Conservation (phyloP, 2,113 vertebrate genomes). For the Mobula hypostoma region DNA sequence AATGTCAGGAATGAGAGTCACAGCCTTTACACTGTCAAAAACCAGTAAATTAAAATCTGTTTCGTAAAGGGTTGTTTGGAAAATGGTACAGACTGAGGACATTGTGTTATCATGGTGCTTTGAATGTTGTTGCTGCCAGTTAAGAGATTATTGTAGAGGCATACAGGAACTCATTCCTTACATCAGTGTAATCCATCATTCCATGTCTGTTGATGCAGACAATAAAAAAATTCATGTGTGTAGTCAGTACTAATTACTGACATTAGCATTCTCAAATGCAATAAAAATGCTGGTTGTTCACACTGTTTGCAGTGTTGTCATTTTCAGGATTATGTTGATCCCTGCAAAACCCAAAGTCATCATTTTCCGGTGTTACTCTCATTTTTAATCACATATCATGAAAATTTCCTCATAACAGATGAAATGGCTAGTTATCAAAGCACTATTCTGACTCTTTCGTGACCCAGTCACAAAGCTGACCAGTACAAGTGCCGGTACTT, state of each 20-base stretch:
- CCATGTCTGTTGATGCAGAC: constrained; percentile 87
- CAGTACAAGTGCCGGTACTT: constrained; percentile 68
- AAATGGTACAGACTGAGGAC: constrained; percentile 57
- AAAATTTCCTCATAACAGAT: constrained; percentile 67
- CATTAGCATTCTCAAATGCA: constrained; percentile 93
- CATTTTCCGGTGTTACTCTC: constrained; percentile 65
- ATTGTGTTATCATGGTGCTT: constrained; percentile 69
- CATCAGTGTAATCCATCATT: constrained; percentile 90
- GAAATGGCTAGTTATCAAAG: constrained; percentile 77
- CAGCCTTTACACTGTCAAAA: constrained; percentile 51
- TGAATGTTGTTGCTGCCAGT: constrained; percentile 69
- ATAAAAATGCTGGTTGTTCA: constrained; percentile 97
- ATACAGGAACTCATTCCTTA: constrained; percentile 84
- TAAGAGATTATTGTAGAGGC: constrained; percentile 61
- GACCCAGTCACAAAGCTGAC: constrained; percentile 70
- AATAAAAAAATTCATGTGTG: constrained; percentile 77
- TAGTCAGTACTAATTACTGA: constrained; percentile 85
- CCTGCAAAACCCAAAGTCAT: constrained; percentile 69
- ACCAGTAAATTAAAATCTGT: constrained; percentile 39
- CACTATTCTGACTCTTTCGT: constrained; percentile 67
- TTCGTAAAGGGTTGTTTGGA: constrained; percentile 42
- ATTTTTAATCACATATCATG: constrained; percentile 72
- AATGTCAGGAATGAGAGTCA: constrained; percentile 60
- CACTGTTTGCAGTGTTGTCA: constrained; percentile 64
- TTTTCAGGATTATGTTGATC: constrained; percentile 59